Evolutionary conservation across 2,797 vertebrate species (phyloP), one percentile per base, ranked within the genome.

Genomic region (Pachyuromys duprasi): DNA sequence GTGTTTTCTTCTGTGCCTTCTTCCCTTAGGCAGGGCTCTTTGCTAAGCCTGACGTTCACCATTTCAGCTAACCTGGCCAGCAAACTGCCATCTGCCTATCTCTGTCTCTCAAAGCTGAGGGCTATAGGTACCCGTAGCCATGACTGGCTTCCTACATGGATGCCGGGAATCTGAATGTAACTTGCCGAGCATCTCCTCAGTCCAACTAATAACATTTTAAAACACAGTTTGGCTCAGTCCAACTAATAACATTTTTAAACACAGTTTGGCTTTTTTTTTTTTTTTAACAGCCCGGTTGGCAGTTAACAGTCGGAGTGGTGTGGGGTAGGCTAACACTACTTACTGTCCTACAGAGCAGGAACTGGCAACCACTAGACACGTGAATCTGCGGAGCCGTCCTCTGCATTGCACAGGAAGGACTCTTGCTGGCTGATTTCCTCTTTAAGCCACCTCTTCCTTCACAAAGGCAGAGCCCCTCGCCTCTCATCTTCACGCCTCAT

Each of bases 301-400:
- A 93, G 14, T 76, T 76, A 94, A 72, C 42, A 49, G 49, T 20
- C 20, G 13, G 70, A 69, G 8, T 55, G 3, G 11, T 84, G 24
- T 62, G n/a, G 53, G 45, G 39, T 62, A 24, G 9, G 15, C 3
- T 60, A 94, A 95, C 8, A 24, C n/a, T 86, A 80, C 39, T 57
- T 86, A 80, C 39, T 57, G 33, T 22, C 67, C 12, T 74, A 39
- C 2, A 89, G 45, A 82, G 33, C 57, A 91, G 49, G 82, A 86
- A 93, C 8, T 65, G 60, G 65, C 20, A 91, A 90, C 53, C 53
- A 70, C 57, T n/a, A 80, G 76, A 86, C 28, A 80, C 36, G 13
- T 70, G 39, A 33, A 69, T 69, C 76, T 84, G 95, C 36, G 60
- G 90, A 88, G n/a, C 60, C 57, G 62, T 87, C n/a, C 55, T 67